These are phyloP conservation scores for Lasiurus borealis DNA, from an alignment of 2,113 vertebrate genomes.

Conservation along the genomic window DNA sequence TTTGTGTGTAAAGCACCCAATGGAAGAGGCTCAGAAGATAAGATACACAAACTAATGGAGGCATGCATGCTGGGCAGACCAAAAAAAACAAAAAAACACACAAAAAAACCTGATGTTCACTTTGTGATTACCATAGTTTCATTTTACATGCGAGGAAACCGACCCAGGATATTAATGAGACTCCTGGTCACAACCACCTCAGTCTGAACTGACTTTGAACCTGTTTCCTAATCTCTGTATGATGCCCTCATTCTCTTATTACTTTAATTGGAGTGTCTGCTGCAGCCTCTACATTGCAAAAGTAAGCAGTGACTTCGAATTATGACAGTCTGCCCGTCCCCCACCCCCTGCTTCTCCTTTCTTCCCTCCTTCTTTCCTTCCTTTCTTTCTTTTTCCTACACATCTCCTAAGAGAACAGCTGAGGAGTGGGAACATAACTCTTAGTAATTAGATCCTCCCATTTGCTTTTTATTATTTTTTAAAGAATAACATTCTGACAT, in stretches of 20 bases:
- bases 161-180: background rate
- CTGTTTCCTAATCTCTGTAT: background rate
- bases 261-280: slow-evolving; percentile 2
- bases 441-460: background rate
- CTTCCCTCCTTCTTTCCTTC: background rate
- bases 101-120: background rate
- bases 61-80: background rate
- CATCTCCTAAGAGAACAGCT: slow-evolving; percentile 16
- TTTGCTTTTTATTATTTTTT: background rate
- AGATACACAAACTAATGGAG: background rate
- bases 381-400: background rate
- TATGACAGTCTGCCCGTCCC: background rate
- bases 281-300: background rate
- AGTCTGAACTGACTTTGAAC: background rate
- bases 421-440: background rate
- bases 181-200: background rate
- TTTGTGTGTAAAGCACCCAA: background rate
- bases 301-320: background rate
- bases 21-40: background rate
- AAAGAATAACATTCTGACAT: slow-evolving; percentile 69
- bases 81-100: too few relatives aligned
- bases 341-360: too few relatives aligned
- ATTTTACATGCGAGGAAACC: background rate
- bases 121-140: background rate
- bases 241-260: background rate